Conservation (phyloP, 2,797 vertebrate genomes). For the Apogon hyalosoma region DNA sequence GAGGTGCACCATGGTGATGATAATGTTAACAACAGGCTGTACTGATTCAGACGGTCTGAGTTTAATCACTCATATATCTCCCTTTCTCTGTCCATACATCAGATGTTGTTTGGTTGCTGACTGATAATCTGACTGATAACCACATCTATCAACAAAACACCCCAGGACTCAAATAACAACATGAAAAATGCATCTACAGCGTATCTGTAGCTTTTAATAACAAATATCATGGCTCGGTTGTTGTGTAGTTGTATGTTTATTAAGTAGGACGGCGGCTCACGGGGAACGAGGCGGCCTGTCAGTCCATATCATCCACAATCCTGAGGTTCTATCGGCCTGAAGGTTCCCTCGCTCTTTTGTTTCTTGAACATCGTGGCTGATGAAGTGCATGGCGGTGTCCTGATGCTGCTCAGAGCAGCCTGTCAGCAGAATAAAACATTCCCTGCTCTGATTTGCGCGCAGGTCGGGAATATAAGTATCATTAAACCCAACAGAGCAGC, state of each 20-base stretch:
- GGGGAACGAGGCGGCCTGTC: conserved; percentile 41
- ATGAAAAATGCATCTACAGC: conserved; percentile 36
- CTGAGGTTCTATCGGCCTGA: background rate
- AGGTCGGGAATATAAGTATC: no score
- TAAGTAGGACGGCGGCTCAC: conserved; percentile 40
- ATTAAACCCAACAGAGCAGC: no score
- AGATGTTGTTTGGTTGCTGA: background rate
- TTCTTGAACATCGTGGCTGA: no score
- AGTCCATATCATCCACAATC: conserved; percentile 33
- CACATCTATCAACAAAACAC: background rate
- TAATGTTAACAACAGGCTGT: no score
- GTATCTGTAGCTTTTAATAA: background rate
- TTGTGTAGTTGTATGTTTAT: conserved; percentile 30
- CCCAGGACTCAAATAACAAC: background rate
- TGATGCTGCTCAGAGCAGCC: no score
- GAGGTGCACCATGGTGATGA: no score
- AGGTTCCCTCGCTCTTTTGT: conserved; percentile 1
- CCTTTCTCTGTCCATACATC: no score
- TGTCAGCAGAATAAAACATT: no score
- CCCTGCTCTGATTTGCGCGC: no score
- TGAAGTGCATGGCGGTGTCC: no score
- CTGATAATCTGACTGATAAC: background rate
- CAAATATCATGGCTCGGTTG: conserved; percentile 20
- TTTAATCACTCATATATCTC: no score
- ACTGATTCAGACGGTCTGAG: no score